phyloP scores from a whole-genome alignment of 2,888 invertebrate species.

The Thereva nobilitata region DNA sequence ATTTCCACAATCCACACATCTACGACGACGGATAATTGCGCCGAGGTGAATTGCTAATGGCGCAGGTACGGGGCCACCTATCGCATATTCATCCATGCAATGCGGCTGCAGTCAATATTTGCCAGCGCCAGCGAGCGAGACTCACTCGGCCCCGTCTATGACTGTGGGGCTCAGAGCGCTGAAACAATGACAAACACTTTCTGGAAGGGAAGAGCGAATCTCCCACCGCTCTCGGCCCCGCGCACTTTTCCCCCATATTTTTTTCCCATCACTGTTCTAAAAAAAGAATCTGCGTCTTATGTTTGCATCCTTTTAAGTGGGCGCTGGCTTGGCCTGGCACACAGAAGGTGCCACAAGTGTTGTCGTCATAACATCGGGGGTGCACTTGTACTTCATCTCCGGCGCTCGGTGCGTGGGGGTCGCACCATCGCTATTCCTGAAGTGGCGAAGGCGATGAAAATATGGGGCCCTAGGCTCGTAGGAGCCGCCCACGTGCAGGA shows the following conservation, averaged over 20 bases:
- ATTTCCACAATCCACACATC: slow-evolving; percentile 13
- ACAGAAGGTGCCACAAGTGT: not conserved
- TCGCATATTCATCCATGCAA: not conserved
- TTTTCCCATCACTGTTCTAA: slow-evolving; percentile 5
- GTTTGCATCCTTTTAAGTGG: slow-evolving; percentile 17
- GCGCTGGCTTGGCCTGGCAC: slow-evolving; percentile 1
- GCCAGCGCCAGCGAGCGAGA: too few relatives aligned
- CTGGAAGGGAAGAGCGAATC: slow-evolving; percentile 1
- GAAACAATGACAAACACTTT: too few relatives aligned
- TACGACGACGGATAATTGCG: slow-evolving; percentile 23
- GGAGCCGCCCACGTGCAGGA: too few relatives aligned
- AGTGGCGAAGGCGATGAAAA: too few relatives aligned
- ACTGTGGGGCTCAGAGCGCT: too few relatives aligned
- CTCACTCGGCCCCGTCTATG: too few relatives aligned
- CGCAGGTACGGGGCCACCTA: slow-evolving; percentile 14
- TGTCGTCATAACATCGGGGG: too few relatives aligned
- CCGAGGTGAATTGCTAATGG: slow-evolving; percentile 29
- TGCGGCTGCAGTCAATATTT: slow-evolving; percentile 24
- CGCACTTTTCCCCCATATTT: not conserved
- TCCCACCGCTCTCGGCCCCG: slow-evolving; percentile 11
- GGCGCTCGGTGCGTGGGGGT: not conserved
- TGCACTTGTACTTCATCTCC: not conserved
- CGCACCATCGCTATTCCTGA: not conserved
- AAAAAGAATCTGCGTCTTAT: slow-evolving; percentile 23
- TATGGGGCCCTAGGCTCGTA: too few relatives aligned